Evolutionary conservation across 1,140 invertebrate genomes (phyloP).

Genomic region (Camponotus vicinus): DNA sequence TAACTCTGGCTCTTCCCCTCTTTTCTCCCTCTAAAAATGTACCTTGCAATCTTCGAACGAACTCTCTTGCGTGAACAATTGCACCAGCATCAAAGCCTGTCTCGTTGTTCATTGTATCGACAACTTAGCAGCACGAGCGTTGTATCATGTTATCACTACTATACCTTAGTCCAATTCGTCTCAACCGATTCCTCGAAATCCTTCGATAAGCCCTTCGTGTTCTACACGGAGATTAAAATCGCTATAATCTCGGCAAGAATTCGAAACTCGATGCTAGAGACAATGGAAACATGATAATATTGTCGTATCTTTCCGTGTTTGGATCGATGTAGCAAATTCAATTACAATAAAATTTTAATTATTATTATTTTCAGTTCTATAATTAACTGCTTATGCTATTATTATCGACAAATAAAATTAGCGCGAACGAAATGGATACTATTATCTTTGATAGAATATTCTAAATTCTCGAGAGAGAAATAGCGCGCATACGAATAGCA

Average conservation of each 20-base stretch:
- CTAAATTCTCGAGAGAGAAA: conserved; percentile 6
- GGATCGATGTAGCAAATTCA: not conserved
- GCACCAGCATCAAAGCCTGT: conserved; percentile 69
- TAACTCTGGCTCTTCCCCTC: not conserved
- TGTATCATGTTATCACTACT: conserved; percentile 26
- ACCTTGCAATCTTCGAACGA: conserved; percentile 1
- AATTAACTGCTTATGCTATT: conserved; percentile 34
- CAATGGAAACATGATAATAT: not conserved
- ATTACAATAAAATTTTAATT: not conserved
- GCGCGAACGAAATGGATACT: not conserved
- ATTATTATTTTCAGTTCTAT: not conserved
- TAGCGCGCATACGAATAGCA: not conserved
- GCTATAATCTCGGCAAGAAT: not conserved
- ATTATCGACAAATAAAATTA: not conserved
- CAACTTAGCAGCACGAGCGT: conserved; percentile 63
- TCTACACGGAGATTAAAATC: not conserved
- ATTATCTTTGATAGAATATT: conserved; percentile 30
- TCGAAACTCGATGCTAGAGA: not conserved
- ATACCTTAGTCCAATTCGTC: not conserved
- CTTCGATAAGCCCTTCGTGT: conserved; percentile 33
- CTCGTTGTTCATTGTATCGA: conserved; percentile 61
- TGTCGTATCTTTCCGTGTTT: not conserved
- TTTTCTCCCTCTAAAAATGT: not conserved
- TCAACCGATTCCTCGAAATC: conserved; percentile 17
- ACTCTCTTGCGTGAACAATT: conserved; percentile 52